Conservation (phyloP, 2,888 invertebrate species). For the Hemicrepidius hirtus region DNA sequence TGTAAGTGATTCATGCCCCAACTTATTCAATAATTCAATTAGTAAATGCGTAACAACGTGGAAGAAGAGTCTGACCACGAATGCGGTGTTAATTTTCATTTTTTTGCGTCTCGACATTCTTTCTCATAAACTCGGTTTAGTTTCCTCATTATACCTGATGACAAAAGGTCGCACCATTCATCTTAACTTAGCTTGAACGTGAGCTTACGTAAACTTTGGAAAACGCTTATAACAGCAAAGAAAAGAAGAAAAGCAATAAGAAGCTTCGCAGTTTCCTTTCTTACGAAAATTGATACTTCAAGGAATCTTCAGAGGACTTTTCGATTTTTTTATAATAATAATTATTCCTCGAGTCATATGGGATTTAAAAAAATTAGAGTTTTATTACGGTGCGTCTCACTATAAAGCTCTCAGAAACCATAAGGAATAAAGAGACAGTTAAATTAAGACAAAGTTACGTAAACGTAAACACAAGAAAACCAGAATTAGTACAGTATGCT, state of each 20-base stretch:
- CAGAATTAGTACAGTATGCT: too few species aligned
- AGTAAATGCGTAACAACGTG: background rate
- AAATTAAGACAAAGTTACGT: too few species aligned
- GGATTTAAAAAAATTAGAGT: too few species aligned
- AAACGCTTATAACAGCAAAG: conserved; percentile 5
- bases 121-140: conserved; percentile 27
- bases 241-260: background rate
- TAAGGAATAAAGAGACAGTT: too few species aligned
- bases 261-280: too few species aligned
- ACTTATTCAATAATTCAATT: conserved; percentile 6
- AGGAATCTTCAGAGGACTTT: too few species aligned
- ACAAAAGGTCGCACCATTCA: conserved; percentile 25
- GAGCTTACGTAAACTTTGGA: conserved; percentile 14
- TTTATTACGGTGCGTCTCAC: too few species aligned
- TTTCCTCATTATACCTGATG: conserved; percentile 29
- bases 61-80: conserved; percentile 3
- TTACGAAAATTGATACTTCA: too few species aligned
- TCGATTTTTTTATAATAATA: too few species aligned
- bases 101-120: conserved; percentile 24
- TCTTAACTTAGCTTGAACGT: conserved; percentile 25
- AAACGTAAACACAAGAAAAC: too few species aligned
- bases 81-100: conserved; percentile 29
- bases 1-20: background rate
- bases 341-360: too few species aligned
- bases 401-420: too few species aligned